phyloP scores from a whole-genome alignment of 1,140 invertebrate genomes.

The Sycophaga agraensis region DNA sequence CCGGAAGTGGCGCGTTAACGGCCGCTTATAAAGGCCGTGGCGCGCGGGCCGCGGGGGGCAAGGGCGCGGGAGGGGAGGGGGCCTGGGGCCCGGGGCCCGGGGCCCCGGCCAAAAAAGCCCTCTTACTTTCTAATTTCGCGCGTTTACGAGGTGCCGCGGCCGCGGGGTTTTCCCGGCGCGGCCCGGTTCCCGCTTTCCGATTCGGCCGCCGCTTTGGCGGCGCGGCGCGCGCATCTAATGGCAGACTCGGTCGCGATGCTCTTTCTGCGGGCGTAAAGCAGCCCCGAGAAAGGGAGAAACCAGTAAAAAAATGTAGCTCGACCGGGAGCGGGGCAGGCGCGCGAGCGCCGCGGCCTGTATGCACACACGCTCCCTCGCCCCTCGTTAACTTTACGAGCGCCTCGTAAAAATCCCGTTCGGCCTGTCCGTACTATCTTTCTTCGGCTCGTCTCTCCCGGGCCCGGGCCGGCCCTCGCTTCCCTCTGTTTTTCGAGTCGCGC shows the following conservation, averaged over 20 bases:
- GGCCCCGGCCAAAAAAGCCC: not conserved
- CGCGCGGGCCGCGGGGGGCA: too few relatives aligned
- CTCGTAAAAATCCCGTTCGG: slow-evolving; percentile 59
- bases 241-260: not conserved
- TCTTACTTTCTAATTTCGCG: slow-evolving; percentile 28
- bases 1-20: slow-evolving; percentile 38
- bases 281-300: not conserved
- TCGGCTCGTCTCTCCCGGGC: slow-evolving; percentile 12
- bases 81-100: too few relatives aligned
- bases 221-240: not conserved
- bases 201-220: not conserved
- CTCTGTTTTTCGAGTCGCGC: slow-evolving; percentile 5
- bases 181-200: too few relatives aligned
- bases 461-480: not conserved
- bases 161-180: too few relatives aligned
- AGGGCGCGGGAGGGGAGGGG: not conserved
- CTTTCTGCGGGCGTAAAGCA: not conserved
- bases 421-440: slow-evolving; percentile 42
- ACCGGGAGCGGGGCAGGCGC: slow-evolving; percentile 28
- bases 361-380: slow-evolving; percentile 38
- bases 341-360: not conserved
- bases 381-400: slow-evolving; percentile 59
- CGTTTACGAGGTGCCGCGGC: too few relatives aligned
- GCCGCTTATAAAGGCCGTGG: slow-evolving; percentile 12
- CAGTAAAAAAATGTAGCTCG: slow-evolving; percentile 35